Evolutionary conservation across 2,888 invertebrate genomes (phyloP), one percentile per base, ranked within the genome.

Genomic region (Microdon myrmicae): DNA sequence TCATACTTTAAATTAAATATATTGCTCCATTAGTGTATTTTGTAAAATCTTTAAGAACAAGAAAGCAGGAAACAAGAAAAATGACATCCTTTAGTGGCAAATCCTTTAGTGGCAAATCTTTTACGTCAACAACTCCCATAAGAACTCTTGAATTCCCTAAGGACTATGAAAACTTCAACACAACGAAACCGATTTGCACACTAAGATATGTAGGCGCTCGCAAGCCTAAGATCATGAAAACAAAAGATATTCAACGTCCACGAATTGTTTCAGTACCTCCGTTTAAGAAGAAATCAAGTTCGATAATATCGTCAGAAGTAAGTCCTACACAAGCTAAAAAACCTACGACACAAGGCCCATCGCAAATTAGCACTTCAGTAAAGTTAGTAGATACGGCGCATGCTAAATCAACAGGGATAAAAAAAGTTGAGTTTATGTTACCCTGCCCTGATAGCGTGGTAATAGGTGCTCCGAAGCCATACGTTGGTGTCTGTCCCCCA

Each of bases 401-500:
- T 17, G 26, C 7, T 7, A 29, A 23, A 12, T 49, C 49, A 1
- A 1, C 17, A 2, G 29, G 26, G 32, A 5, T 8, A 2, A 45
- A 25, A 3, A 10, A 1, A 3, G 5, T 22, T 2, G 68, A 71
- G 43, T 75, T 74, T 73, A 54, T 53, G 2, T 64, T 49, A 3
- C 74, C 76, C 0, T 77, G 75, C 32, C 60, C 68, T 8, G 75
- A 67, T 5, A 76, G 78, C 41, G 69, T 71, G 14, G 69, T 72
- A 2, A 66, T 70, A 1, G 75, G 74, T 1, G 72, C 73, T 2
- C 72, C 73, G 0, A 66, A 53, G 0, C 68, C 71, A 0, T 70
- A 67, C 9, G 69, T 73, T 2, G 77, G 78, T n/a, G 51, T 47
- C 2, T 78, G 78, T 31, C 72, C 73, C 0, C 49, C 68, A 1